phyloP scores from a whole-genome alignment of 2,888 invertebrate species.

The Aphidoletes aphidimyza region DNA sequence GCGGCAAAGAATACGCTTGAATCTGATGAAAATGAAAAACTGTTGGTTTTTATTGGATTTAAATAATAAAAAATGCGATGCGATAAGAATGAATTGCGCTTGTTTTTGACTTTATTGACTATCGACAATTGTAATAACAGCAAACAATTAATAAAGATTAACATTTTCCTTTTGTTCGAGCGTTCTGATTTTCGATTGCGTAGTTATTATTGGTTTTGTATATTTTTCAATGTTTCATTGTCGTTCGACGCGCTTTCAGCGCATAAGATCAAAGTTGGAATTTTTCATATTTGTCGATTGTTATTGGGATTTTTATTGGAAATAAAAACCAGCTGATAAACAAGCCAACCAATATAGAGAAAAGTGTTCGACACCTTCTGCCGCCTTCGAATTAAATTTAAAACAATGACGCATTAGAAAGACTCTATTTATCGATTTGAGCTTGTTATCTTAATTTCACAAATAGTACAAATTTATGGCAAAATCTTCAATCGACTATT shows the following conservation, averaged over 20 bases:
- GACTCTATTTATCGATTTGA: neutral
- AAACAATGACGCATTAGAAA: neutral
- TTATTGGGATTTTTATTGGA: constrained; percentile 45
- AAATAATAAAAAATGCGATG: constrained; percentile 6
- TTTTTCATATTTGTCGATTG: constrained; percentile 40
- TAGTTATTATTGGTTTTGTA: neutral
- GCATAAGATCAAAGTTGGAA: constrained; percentile 35
- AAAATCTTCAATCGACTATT: neutral
- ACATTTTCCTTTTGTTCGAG: constrained; percentile 1
- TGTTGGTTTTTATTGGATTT: constrained; percentile 45
- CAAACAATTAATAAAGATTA: constrained; percentile 51
- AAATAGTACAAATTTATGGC: neutral
- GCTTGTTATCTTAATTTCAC: neutral
- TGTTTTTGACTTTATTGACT: constrained; percentile 31
- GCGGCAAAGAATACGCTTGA: neutral
- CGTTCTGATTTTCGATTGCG: constrained; percentile 14
- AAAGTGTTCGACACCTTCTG: neutral
- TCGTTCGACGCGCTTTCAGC: neutral
- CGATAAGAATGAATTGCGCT: constrained; percentile 12
- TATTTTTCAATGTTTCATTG: neutral
- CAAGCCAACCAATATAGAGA: neutral
- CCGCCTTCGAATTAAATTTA: neutral
- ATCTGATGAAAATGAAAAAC: neutral
- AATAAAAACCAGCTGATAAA: constrained; percentile 22
- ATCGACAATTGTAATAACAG: constrained; percentile 51